Base-by-base conservation (phyloP, 2,797 vertebrate species). In the Odontamblyopus lacepedii region DNA sequence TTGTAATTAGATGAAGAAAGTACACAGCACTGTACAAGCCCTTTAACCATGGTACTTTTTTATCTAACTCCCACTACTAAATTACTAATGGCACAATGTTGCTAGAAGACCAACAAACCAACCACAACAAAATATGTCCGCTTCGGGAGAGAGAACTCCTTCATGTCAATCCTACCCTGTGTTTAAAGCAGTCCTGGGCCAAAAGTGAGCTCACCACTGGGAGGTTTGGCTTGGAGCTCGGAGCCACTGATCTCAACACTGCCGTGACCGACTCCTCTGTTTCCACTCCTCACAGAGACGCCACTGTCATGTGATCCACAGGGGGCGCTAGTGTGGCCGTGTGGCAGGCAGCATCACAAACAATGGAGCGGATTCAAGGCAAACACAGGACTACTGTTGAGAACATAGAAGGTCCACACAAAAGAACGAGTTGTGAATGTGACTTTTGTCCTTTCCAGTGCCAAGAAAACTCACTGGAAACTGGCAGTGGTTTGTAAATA, bases 221-320 rank as follows among this genome's bases (percentile, higher is more conserved):
- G 12, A 48, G 64, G 8, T 51, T 66, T 66, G 64, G 38, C 26
- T 44, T 26, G 63, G 63, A 77, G 80, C 74, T 55, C 38, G 13
- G n/a, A 76, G 23, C 66, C 77, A 75, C 57, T 85, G 83, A 88
- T 77, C 79, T 89, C 87, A 85, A 78, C 56, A 27, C 12, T 13
- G 11, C 3, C 56, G 16, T 5, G 44, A 55, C 72, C 73, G 77
- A 73, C 63, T 67, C 59, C 23, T 8, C 56, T 78, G 74, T 60
- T 78, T 57, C 30, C 68, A 26, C 67, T 9, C 41, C 41, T 5
- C 13, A 66, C 35, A 80, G 48, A 78, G 51, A 62, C 69, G 48
- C 55, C 50, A 50, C 51, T 30, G 44, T 8, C 32, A 50, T 68
- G 64, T 4, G 16, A 0, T 51, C 38, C 41, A 50, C 63, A 50